These are phyloP conservation scores for Phortica okadai DNA, from an alignment of 2,888 invertebrate species.

Conservation along the genomic window DNA sequence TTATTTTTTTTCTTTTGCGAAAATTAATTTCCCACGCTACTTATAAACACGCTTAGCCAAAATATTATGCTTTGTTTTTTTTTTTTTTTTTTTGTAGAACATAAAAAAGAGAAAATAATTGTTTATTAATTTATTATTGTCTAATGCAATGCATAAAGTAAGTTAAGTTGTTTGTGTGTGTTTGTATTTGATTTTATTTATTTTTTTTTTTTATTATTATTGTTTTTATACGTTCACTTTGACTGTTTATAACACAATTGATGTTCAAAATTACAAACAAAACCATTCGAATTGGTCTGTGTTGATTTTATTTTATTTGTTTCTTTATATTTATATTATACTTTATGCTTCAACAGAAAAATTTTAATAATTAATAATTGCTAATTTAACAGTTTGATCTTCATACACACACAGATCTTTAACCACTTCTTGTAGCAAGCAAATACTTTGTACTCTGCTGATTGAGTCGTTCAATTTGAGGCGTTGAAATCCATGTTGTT, in stretches of 20 bases:
- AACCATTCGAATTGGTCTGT: neutral
- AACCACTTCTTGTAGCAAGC: neutral
- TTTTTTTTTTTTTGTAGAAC: neutral
- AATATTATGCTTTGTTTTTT: conserved; percentile 51
- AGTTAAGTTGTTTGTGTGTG: conserved; percentile 30
- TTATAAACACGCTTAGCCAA: neutral
- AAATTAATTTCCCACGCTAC: conserved; percentile 45
- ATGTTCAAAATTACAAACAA: neutral
- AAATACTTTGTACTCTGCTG: conserved; percentile 15
- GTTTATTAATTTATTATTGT: conserved; percentile 13
- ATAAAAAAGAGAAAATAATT: neutral
- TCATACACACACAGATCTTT: neutral
- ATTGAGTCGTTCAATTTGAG: neutral
- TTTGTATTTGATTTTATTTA: conserved; percentile 23
- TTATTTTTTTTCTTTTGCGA: conserved; percentile 58
- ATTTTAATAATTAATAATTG: conserved; percentile 13
- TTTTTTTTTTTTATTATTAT: conserved; percentile 4
- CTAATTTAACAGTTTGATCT: conserved; percentile 26
- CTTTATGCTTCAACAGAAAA: neutral
- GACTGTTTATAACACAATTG: neutral
- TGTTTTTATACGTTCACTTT: neutral
- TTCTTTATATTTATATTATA: neutral
- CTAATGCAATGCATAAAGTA: neutral
- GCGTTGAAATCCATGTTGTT: neutral
- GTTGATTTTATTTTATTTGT: conserved; percentile 5